phyloP scores from a whole-genome alignment of 2,113 vertebrate species.

The Xyrauchen texanus region DNA sequence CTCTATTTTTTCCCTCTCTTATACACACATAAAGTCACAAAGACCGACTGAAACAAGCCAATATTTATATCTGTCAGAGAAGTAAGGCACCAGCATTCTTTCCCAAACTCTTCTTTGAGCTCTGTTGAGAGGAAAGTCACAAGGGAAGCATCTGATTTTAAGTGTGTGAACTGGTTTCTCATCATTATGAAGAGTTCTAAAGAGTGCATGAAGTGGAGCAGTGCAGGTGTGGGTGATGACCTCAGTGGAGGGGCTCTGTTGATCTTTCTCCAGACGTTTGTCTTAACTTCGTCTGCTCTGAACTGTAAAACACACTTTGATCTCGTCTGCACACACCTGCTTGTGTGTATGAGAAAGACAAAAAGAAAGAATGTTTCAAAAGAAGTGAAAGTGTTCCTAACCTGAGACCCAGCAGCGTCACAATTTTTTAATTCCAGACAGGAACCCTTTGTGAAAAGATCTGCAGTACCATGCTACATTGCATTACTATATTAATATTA shows the following conservation, averaged over 20 bases:
- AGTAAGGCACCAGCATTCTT: slow-evolving; percentile 9
- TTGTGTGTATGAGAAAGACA: background rate
- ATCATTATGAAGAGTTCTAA: slow-evolving; percentile 11
- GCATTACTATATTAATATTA: too few relatives aligned
- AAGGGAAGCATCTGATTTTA: slow-evolving; percentile 16
- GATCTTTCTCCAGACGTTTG: slow-evolving; percentile 27
- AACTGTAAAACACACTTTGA: slow-evolving; percentile 43
- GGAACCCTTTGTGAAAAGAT: too few relatives aligned
- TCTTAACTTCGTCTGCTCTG: slow-evolving; percentile 21
- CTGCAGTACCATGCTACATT: too few relatives aligned
- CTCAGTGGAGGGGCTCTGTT: background rate
- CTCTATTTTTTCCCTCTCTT: background rate
- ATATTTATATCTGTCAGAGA: slow-evolving; percentile 26
- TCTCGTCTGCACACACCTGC: slow-evolving; percentile 8
- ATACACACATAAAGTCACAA: slow-evolving; percentile 13
- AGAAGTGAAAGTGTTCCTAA: too few relatives aligned
- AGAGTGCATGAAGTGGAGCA: slow-evolving; percentile 3
- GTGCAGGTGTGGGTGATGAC: slow-evolving; percentile 19
- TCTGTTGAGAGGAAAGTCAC: slow-evolving; percentile 12
- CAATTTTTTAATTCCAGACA: too few relatives aligned
- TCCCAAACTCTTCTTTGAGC: slow-evolving; percentile 29
- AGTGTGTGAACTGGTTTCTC: slow-evolving; percentile 38
- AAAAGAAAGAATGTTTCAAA: background rate
- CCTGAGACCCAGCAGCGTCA: too few relatives aligned
- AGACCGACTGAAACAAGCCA: background rate